phyloP scores from a whole-genome alignment of 2,113 vertebrate genomes.

The Vombatus ursinus region DNA sequence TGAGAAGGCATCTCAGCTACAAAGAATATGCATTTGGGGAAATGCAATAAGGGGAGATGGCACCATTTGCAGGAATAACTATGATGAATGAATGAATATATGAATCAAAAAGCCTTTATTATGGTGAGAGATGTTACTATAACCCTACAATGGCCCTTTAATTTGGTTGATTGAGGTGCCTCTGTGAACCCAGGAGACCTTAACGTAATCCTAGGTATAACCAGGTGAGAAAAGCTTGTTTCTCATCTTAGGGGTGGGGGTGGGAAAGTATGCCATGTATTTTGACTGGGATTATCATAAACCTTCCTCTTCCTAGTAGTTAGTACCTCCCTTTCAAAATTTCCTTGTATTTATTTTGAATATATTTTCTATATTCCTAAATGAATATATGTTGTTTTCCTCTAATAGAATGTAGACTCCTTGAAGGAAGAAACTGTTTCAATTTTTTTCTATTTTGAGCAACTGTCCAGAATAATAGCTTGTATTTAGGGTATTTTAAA shows the following conservation, averaged over 20 bases:
- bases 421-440: background rate
- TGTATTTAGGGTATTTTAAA: background rate
- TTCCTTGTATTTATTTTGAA: background rate
- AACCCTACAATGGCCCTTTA: background rate
- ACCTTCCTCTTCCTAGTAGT: background rate
- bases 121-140: background rate
- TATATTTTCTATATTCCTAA: background rate
- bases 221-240: no score
- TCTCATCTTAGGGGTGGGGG: background rate
- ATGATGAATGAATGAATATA: background rate
- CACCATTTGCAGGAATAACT: background rate
- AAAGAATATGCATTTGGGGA: background rate
- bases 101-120: background rate
- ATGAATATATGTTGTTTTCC: background rate
- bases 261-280: background rate
- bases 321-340: background rate
- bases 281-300: background rate
- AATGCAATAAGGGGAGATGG: background rate
- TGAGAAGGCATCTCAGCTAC: background rate
- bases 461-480: background rate
- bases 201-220: background rate
- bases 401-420: background rate
- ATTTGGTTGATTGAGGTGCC: background rate
- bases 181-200: background rate
- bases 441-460: background rate